Evolutionary conservation across 2,888 invertebrate species (phyloP), one percentile per base, ranked within the genome.

Genomic region (Platycheirus albimanus): DNA sequence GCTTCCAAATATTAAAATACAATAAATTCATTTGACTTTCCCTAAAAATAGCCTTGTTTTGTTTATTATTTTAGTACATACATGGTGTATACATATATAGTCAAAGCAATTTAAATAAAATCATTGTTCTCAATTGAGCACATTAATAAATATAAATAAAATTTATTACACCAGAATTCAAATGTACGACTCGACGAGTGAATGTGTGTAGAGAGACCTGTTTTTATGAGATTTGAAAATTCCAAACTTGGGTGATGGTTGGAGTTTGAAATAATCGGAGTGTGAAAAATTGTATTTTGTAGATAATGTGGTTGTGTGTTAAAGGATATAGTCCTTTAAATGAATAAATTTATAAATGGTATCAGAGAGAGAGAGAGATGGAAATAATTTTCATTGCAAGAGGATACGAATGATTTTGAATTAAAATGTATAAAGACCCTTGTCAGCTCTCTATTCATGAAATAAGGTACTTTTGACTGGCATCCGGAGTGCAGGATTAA

Each of bases 341-440:
- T 83, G 83, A 78, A 83, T 83, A 64, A 83, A 78, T 74, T 83
- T 83, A 83, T 83, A 78, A 74, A 72, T 72, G 83, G 67, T 71
- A 78, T 52, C n/a, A n/a, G 15, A 17, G 30, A 2, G 11, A 41
- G 56, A 49, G 20, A 43, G 45, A 66, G 61, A 56, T 24, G 51
- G 19, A 36, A 33, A 54, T 43, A 51, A 49, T 49, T 13, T 41
- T 58, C 36, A 58, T 24, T 13, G 54, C 52, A 47, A 83, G 63
- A 41, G 47, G 52, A 51, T 78, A 63, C 52, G 63, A 83, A 83
- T 78, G 69, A 74, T 83, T 83, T 74, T 64, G 69, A 78, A 83
- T 74, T 72, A 78, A 83, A 83, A 83, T 74, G 64, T 74, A 74
- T 74, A 33, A 78, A 69, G 56, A 83, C 78, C 72, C 78, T 74